phyloP scores from a whole-genome alignment of 2,113 vertebrate genomes.

The Labeo rohita region DNA sequence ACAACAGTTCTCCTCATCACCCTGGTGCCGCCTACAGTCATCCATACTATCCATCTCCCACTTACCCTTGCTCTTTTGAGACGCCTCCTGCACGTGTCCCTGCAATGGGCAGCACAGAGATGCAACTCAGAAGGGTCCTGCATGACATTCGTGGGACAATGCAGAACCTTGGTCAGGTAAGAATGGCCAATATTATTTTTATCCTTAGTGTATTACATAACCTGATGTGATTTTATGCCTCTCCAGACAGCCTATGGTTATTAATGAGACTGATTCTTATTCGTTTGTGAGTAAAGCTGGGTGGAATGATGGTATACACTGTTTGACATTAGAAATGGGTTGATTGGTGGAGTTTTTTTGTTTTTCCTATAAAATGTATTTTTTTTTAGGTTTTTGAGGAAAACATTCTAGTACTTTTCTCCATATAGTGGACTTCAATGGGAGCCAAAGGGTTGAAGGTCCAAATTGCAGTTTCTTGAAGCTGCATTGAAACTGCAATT shows the following conservation, averaged over 20 bases:
- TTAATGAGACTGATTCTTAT: neutral
- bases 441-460: too few species aligned
- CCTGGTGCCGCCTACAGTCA: constrained; percentile 1
- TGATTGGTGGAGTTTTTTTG: neutral
- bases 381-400: too few species aligned
- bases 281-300: neutral
- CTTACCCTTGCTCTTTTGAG: neutral
- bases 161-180: constrained; percentile 90
- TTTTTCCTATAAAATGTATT: too few species aligned
- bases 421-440: too few species aligned
- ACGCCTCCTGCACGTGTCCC: neutral
- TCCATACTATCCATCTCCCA: constrained; percentile 23
- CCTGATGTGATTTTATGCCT: neutral
- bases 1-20: constrained; percentile 10
- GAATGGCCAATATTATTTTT: constrained; percentile 19
- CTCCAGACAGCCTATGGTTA: neutral
- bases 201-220: neutral
- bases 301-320: neutral
- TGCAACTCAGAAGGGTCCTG: constrained; percentile 92
- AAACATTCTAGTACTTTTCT: too few species aligned
- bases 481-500: too few species aligned
- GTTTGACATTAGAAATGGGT: neutral
- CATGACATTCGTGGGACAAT: constrained; percentile 91
- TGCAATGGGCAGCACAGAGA: constrained; percentile 82
- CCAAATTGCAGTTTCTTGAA: too few species aligned